These are phyloP conservation scores for Dysmachus trigonus DNA, from an alignment of 2,888 invertebrate genomes.

Conservation along the genomic window DNA sequence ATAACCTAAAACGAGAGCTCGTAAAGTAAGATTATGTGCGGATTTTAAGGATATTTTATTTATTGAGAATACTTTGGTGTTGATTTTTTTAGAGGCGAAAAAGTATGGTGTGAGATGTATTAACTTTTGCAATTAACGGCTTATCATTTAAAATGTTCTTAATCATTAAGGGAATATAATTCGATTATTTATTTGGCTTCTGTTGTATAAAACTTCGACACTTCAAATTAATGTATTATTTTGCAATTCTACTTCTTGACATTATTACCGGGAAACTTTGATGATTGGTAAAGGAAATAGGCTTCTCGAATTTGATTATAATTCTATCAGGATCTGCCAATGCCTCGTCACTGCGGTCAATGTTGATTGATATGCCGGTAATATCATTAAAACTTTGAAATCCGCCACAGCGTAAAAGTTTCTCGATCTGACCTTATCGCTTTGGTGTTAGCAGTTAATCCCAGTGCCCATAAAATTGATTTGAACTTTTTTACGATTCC, in stretches of 20 bases:
- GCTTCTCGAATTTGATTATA: neutral
- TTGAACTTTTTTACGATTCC: neutral
- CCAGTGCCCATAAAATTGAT: neutral
- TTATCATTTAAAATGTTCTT: neutral
- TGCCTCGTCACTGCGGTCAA: neutral
- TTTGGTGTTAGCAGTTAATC: neutral
- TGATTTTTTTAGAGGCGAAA: neutral
- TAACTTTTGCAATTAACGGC: neutral
- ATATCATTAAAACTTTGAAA: neutral
- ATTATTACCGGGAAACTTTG: neutral
- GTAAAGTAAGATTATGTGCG: neutral
- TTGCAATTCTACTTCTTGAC: neutral
- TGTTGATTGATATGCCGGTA: neutral
- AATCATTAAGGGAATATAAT: neutral
- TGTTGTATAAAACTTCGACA: neutral
- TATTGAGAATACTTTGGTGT: neutral
- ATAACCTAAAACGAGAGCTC: neutral
- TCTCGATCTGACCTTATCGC: neutral
- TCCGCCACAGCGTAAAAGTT: neutral
- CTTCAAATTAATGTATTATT: neutral
- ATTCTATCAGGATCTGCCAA: neutral
- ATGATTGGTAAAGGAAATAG: too few relatives aligned
- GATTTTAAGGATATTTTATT: neutral
- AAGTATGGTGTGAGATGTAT: neutral
- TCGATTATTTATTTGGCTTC: neutral